Conservation (phyloP, 2,888 invertebrate species). For the Mythimna ferrago region DNA sequence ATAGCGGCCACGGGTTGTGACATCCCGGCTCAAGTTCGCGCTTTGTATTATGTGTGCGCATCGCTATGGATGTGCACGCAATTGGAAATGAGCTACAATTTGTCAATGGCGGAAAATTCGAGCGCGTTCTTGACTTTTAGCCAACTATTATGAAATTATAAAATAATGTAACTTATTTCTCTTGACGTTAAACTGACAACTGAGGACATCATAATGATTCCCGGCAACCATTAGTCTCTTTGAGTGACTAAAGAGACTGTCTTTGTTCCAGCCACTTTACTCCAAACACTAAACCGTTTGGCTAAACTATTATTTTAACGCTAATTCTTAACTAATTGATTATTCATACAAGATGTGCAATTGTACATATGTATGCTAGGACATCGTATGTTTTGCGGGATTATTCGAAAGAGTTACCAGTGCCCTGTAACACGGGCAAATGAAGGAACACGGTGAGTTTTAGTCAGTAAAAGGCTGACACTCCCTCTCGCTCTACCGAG, state of each 20-base stretch:
- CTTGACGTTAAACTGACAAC: not conserved
- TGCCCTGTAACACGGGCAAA: no score
- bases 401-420: no score
- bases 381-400: not conserved
- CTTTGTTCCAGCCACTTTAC: not conserved
- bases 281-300: not conserved
- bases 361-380: not conserved
- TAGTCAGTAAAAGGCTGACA: no score
- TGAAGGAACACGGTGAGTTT: no score
- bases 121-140: constrained; percentile 84
- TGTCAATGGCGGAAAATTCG: constrained; percentile 87
- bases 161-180: constrained; percentile 23
- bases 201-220: not conserved
- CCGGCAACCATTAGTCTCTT: not conserved
- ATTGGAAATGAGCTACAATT: constrained; percentile 88
- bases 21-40: constrained; percentile 81
- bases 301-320: not conserved
- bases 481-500: no score
- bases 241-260: not conserved
- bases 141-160: constrained; percentile 82
- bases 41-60: constrained; percentile 86
- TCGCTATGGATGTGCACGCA: constrained; percentile 86
- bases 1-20: constrained; percentile 83
- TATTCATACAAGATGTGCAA: not conserved
- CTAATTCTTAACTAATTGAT: no score